Percentiles rank a stretch among this genome's conserved stretches.
These are phyloP conservation scores for Leucophenga varia DNA, from an alignment of 1,140 invertebrate genomes.

Conservation along the genomic window DNA sequence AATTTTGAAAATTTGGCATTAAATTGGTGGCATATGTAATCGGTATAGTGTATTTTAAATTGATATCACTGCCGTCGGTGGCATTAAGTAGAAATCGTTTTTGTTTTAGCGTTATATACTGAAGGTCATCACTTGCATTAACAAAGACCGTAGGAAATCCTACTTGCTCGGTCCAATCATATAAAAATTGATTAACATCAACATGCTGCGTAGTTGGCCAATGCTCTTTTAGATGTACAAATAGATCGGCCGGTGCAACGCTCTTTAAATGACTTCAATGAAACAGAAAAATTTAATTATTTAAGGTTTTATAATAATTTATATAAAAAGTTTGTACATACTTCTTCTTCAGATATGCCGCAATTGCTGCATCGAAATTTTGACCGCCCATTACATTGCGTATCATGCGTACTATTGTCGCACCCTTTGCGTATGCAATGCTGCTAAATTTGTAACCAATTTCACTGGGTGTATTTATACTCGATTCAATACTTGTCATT, in stretches of 20 bases:
- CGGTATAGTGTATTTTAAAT: conserved; percentile 64
- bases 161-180: conserved; percentile 89
- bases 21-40: conserved; percentile 62
- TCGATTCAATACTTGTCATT: conserved; percentile 57
- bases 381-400: conserved; percentile 65
- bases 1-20: conserved; percentile 58
- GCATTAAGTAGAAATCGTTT: conserved; percentile 59
- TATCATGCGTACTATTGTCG: conserved; percentile 74
- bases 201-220: conserved; percentile 20
- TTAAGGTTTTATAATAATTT: background rate
- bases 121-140: conserved; percentile 9
- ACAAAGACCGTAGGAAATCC: conserved; percentile 81
- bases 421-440: conserved; percentile 68
- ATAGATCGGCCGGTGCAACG: conserved; percentile 24
- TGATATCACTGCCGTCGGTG: conserved; percentile 24
- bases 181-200: conserved; percentile 27
- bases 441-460: conserved; percentile 62
- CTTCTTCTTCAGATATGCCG: conserved; percentile 61
- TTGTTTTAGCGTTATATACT: conserved; percentile 38
- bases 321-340: too few relatives aligned
- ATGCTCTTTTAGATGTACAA: conserved; percentile 21
- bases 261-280: conserved; percentile 21
- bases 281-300: background rate
- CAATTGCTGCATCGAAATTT: conserved; percentile 65
- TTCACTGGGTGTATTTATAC: conserved; percentile 54